Evolutionary conservation across 2,113 vertebrate species (phyloP).

Genomic region (Hypomesus transpacificus): DNA sequence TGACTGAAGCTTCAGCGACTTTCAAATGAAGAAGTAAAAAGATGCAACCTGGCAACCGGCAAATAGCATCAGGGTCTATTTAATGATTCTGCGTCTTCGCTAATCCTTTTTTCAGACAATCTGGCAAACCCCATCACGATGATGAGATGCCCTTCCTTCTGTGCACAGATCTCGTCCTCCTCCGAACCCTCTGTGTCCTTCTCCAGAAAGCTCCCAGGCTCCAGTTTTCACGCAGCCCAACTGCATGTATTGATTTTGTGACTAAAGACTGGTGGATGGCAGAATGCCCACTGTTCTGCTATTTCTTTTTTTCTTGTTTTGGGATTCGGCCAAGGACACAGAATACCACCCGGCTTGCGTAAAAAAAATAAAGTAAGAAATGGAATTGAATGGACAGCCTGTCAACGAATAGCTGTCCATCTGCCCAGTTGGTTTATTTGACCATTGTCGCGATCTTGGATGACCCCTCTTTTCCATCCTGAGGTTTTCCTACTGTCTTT

Average conservation of each 20-base stretch:
- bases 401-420: conserved; percentile 17
- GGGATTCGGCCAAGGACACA: conserved; percentile 49
- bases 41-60: conserved; percentile 32
- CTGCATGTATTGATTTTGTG: conserved; percentile 55
- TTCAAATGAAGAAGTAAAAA: conserved; percentile 15
- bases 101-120: conserved; percentile 42
- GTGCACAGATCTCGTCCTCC: conserved; percentile 32
- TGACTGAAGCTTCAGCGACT: neutral
- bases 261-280: conserved; percentile 47
- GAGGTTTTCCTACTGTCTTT: neutral
- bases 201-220: conserved; percentile 29
- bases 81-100: neutral
- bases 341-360: conserved; percentile 21
- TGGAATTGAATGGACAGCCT: conserved; percentile 8
- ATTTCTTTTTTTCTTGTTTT: conserved; percentile 37
- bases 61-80: conserved; percentile 26
- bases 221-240: conserved; percentile 34
- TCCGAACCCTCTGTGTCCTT: conserved; percentile 31
- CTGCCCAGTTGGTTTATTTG: conserved; percentile 17
- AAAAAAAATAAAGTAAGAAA: too few species aligned
- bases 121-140: conserved; percentile 40
- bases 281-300: conserved; percentile 23
- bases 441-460: neutral
- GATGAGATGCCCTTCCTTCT: conserved; percentile 32
- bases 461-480: neutral